Conservation (phyloP, 2,888 invertebrate species). For the Hypselothyrea guttata region DNA sequence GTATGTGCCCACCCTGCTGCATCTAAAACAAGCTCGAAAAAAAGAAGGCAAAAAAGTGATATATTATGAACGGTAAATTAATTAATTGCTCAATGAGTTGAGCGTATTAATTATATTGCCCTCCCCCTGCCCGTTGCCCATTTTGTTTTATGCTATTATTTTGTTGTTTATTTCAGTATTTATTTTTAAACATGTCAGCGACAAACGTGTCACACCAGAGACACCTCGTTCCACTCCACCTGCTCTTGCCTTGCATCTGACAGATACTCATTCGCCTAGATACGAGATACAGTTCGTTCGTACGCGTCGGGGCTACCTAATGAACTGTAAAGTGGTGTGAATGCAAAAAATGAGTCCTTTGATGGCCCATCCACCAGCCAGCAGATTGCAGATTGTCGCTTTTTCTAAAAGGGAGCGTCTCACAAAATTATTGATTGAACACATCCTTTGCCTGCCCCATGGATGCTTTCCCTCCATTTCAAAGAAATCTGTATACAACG, state of each 20-base stretch:
- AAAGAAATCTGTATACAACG: too few relatives aligned
- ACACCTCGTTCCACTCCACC: constrained; percentile 1
- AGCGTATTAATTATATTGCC: constrained; percentile 42
- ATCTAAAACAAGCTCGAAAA: constrained; percentile 36
- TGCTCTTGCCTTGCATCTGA: not conserved
- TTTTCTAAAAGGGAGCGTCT: too few relatives aligned
- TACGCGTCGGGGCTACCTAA: constrained; percentile 53
- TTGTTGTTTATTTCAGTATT: constrained; percentile 14
- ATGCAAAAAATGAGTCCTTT: constrained; percentile 59
- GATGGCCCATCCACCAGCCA: constrained; percentile 39
- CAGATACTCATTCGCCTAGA: constrained; percentile 52
- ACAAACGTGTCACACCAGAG: constrained; percentile 27
- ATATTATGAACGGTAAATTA: constrained; percentile 80
- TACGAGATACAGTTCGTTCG: constrained; percentile 45
- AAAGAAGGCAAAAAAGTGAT: constrained; percentile 9
- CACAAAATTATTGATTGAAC: too few relatives aligned
- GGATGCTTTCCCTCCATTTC: too few relatives aligned
- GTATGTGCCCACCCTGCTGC: constrained; percentile 13
- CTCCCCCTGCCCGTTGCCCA: constrained; percentile 2
- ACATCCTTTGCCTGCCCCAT: too few relatives aligned
- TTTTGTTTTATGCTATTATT: not conserved
- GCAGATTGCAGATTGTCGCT: too few relatives aligned
- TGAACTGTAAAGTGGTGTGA: constrained; percentile 73
- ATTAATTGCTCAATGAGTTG: constrained; percentile 80
- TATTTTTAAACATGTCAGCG: constrained; percentile 66